A percentile compares a stretch with the other conserved stretches of the same genome.
Evolutionary conservation across 2,888 invertebrate species (phyloP).

Genomic region (Chorisops tibialis): DNA sequence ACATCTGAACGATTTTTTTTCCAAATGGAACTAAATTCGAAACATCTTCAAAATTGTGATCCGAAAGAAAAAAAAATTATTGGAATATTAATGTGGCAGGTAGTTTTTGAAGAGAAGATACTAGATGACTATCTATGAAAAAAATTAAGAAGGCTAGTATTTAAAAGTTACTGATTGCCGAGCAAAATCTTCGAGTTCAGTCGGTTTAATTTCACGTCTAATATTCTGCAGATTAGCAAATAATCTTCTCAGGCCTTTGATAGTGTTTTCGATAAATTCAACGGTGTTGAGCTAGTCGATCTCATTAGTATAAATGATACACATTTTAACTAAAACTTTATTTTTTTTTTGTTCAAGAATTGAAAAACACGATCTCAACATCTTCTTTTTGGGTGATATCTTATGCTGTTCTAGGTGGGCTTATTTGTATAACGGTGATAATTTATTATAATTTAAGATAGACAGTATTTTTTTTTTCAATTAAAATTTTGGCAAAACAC

Average conservation of each 20-base stretch:
- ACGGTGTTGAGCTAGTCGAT: background rate
- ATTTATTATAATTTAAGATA: conserved; percentile 10
- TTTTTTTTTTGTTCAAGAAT: background rate
- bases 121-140: too few relatives aligned
- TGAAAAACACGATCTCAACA: too few relatives aligned
- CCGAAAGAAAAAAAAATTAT: background rate
- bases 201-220: background rate
- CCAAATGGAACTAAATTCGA: background rate
- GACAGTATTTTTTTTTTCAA: too few relatives aligned
- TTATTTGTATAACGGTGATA: conserved; percentile 13
- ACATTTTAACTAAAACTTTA: conserved; percentile 7
- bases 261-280: conserved; percentile 15
- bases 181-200: background rate
- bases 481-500: too few relatives aligned
- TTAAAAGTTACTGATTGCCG: background rate
- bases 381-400: background rate
- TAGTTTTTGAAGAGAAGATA: too few relatives aligned
- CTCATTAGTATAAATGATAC: conserved; percentile 4
- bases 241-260: conserved; percentile 23
- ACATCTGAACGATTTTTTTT: too few relatives aligned
- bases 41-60: background rate
- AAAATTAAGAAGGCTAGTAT: too few relatives aligned
- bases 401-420: background rate
- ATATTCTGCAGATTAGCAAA: conserved; percentile 20
- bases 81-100: background rate